These are phyloP conservation scores for Trematomus loennbergii DNA, from an alignment of 2,113 vertebrate genomes.

Conservation along the genomic window DNA sequence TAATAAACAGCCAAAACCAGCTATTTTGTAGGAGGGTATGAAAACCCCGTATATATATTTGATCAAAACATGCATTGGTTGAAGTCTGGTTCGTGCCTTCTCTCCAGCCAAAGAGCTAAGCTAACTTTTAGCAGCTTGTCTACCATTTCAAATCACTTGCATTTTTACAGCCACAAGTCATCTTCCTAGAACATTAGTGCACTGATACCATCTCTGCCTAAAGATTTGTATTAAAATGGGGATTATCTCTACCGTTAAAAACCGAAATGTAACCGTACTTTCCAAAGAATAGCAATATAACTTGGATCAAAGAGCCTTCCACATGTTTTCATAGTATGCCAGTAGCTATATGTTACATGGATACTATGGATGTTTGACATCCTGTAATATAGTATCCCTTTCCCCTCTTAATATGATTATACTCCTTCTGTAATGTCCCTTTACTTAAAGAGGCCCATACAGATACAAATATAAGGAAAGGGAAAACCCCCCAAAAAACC, in stretches of 20 bases:
- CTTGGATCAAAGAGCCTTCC: slow-evolving; percentile 6
- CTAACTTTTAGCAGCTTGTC: too few relatives aligned
- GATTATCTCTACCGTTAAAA: slow-evolving; percentile 39
- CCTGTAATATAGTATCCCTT: slow-evolving; percentile 20
- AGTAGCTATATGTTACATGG: slow-evolving; percentile 6
- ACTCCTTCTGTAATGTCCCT: too few relatives aligned
- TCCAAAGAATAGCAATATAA: slow-evolving; percentile 36
- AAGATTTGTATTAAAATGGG: slow-evolving; percentile 37
- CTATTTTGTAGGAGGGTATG: not conserved
- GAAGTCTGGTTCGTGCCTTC: not conserved
- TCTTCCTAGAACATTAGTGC: slow-evolving; percentile 14
- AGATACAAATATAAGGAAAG: too few relatives aligned
- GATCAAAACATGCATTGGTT: not conserved
- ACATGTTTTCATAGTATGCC: slow-evolving; percentile 40
- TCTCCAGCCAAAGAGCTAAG: not conserved
- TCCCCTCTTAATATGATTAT: not conserved
- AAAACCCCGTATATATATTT: not conserved
- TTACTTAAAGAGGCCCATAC: too few relatives aligned
- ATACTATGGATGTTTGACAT: slow-evolving; percentile 5
- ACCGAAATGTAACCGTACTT: slow-evolving; percentile 13
- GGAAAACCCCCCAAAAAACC: too few relatives aligned
- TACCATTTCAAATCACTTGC: slow-evolving; percentile 30
- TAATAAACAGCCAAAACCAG: not conserved
- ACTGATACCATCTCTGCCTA: slow-evolving; percentile 29
- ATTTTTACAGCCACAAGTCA: slow-evolving; percentile 23